These are phyloP conservation scores for Antheraea pernyi DNA, from an alignment of 1,140 invertebrate genomes.

Conservation along the genomic window DNA sequence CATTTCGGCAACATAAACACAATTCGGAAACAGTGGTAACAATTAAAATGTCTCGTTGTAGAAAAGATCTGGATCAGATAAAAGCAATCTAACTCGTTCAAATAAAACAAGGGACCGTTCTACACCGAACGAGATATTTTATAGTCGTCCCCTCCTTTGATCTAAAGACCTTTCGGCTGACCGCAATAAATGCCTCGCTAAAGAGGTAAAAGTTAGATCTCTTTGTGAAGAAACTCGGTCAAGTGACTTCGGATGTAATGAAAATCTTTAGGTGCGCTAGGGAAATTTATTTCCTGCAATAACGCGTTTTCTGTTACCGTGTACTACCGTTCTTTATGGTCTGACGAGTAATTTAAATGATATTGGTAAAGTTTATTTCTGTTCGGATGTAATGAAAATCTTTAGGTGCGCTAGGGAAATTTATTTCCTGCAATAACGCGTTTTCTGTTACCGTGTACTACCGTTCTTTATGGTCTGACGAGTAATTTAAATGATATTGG, in stretches of 20 bases:
- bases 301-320: slow-evolving; percentile 20
- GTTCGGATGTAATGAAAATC: slow-evolving; percentile 64
- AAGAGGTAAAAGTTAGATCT: slow-evolving; percentile 63
- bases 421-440: slow-evolving; percentile 47
- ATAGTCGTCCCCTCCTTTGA: slow-evolving; percentile 42
- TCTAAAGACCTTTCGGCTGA: slow-evolving; percentile 52
- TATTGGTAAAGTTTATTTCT: background rate
- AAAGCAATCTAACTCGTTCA: slow-evolving; percentile 13
- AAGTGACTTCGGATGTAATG: slow-evolving; percentile 57
- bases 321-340: slow-evolving; percentile 20
- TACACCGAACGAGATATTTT: slow-evolving; percentile 46
- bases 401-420: slow-evolving; percentile 47
- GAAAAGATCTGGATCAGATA: slow-evolving; percentile 28
- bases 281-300: slow-evolving; percentile 55
- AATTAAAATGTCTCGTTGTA: slow-evolving; percentile 14
- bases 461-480: slow-evolving; percentile 16
- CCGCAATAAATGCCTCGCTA: slow-evolving; percentile 63
- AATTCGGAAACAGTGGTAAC: slow-evolving; percentile 7
- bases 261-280: slow-evolving; percentile 51
- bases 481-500: slow-evolving; percentile 11
- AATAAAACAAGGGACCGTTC: slow-evolving; percentile 20
- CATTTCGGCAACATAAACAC: slow-evolving; percentile 3
- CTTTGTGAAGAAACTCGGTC: slow-evolving; percentile 52
- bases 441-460: slow-evolving; percentile 11
- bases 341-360: slow-evolving; percentile 9